Percentiles rank a stretch among this genome's conserved stretches.
Conservation (phyloP, 1,140 invertebrate species). For the Magallana gigas region DNA sequence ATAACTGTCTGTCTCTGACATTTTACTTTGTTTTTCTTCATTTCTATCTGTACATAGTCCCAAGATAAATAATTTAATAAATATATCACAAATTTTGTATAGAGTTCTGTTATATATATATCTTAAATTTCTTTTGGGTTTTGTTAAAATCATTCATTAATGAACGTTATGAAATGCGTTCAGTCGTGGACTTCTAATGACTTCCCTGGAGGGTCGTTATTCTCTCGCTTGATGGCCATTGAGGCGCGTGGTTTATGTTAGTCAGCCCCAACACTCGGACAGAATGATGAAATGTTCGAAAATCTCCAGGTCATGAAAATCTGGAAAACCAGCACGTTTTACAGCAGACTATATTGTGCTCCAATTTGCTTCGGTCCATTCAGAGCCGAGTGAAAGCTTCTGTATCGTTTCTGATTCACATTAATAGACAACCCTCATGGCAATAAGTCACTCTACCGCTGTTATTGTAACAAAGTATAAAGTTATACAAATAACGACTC, state of each 20-base stretch:
- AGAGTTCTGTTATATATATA: not conserved
- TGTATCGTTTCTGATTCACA: too few species aligned
- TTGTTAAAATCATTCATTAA: not conserved
- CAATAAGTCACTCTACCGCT: too few species aligned
- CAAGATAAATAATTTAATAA: slow-evolving; percentile 22
- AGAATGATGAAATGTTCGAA: not conserved
- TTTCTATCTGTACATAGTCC: slow-evolving; percentile 18
- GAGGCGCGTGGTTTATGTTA: slow-evolving; percentile 13
- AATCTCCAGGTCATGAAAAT: too few species aligned
- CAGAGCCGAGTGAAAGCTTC: too few species aligned
- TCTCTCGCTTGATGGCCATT: not conserved
- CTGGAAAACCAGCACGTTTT: too few species aligned
- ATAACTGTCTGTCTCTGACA: not conserved
- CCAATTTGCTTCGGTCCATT: too few species aligned
- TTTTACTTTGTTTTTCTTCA: not conserved
- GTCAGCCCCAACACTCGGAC: not conserved
- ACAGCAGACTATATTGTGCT: too few species aligned
- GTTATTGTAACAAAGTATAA: too few species aligned
- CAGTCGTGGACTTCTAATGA: not conserved
- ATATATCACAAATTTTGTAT: not conserved
- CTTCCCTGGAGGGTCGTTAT: not conserved
- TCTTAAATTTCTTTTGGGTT: not conserved
- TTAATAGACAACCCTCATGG: too few species aligned
- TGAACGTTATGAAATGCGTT: not conserved
- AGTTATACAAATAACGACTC: too few species aligned